Evolutionary conservation across 2,113 vertebrate genomes (phyloP), one percentile per base, ranked within the genome.

Genomic region (Apodemus speciosus): DNA sequence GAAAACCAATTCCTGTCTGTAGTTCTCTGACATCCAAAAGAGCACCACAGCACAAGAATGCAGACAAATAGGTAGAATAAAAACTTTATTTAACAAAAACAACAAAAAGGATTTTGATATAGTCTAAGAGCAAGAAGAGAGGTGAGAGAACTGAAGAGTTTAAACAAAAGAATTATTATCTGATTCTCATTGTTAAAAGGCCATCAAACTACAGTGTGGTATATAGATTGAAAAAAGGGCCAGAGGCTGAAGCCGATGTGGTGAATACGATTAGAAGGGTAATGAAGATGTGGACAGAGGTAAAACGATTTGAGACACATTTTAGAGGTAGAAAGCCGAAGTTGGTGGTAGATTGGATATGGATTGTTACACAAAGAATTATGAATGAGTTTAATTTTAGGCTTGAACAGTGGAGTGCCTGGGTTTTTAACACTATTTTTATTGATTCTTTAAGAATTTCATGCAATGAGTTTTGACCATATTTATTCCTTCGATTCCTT

Each of bases 311-410:
- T 83, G 35, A 76, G 9, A 71, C 58, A 43, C 38, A 81, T 56
- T 91, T 96, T 91, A 89, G 13, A 64, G 20, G 60, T 86, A 89
- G 85, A 91, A 96, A 83, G 71, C 15, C 80, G 13, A 51, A 94
- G 32, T 10, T 87, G 84, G 64, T 87, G 76, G 87, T 90, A 51
- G n/a, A 27, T 64, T 93, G 32, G 15, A 53, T 73, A 16, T 75
- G 43, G 49, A 83, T 5, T 51, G 2, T 72, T 13, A 87, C 2
- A 46, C 30, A 64, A 90, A 9, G 25, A 81, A 85, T 90, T 90
- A 66, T 40, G 35, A 25, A 90, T 92, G 40, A 66, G 25, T 69
- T 87, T 66, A 30, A 21, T 43, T 90, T 93, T 68, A 56, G 43
- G 11, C n/a, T 94, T 94, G 1, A 81, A 72, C 10, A 56, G 85